phyloP scores from a whole-genome alignment of 2,888 invertebrate species.

The Crocallis elinguaria region DNA sequence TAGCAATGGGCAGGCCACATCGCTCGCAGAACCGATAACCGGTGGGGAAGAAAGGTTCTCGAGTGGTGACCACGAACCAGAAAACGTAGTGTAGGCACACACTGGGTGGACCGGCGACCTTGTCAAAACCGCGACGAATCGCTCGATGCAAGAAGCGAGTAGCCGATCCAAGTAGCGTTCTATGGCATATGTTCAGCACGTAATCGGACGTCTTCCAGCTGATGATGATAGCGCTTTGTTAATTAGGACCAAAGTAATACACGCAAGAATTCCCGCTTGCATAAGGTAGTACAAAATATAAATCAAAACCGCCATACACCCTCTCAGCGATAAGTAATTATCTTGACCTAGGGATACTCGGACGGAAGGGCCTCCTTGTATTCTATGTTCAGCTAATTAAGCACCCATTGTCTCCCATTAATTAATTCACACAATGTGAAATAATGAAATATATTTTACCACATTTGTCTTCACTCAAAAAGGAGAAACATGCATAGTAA shows the following conservation, averaged over 20 bases:
- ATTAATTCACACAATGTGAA: conserved; percentile 35
- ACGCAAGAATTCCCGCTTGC: not conserved
- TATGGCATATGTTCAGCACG: no score
- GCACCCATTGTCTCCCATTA: conserved; percentile 36
- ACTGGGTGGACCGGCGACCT: no score
- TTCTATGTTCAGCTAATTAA: conserved; percentile 41
- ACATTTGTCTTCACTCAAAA: conserved; percentile 15
- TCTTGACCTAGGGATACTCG: conserved; percentile 33
- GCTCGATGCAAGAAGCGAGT: no score
- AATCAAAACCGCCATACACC: conserved; percentile 19
- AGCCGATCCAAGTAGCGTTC: no score
- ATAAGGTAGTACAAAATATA: conserved; percentile 8
- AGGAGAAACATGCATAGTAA: not conserved
- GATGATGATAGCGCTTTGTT: no score
- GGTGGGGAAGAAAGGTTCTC: no score
- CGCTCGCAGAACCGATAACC: no score
- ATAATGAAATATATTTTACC: conserved; percentile 27
- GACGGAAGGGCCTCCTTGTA: conserved; percentile 36
- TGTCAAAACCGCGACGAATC: no score
- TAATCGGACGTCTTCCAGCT: no score
- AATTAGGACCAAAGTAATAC: not conserved
- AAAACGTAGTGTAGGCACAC: no score
- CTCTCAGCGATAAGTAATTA: conserved; percentile 34
- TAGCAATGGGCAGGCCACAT: no score
- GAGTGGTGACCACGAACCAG: no score